Evolutionary conservation across 2,888 invertebrate genomes (phyloP).

Genomic region (Bellardia pandia): DNA sequence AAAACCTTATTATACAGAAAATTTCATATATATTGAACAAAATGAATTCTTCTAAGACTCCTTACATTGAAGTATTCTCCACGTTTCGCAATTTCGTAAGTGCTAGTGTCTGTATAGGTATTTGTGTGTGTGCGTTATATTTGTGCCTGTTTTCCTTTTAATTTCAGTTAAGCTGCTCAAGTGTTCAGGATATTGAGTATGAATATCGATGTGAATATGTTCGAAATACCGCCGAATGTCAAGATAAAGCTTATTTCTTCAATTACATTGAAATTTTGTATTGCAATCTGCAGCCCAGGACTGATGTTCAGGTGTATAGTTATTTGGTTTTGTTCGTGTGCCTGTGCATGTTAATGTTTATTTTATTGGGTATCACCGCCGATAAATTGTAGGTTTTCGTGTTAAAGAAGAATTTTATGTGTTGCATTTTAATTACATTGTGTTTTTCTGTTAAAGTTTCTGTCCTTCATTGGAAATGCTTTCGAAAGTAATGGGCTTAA

Average conservation of each 20-base stretch:
- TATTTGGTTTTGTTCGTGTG: slow-evolving; percentile 69
- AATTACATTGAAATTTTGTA: slow-evolving; percentile 83
- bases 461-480: slow-evolving; percentile 85
- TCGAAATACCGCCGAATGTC: slow-evolving; percentile 79
- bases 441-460: slow-evolving; percentile 81
- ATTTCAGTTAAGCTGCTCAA: slow-evolving; percentile 72
- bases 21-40: not conserved
- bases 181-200: slow-evolving; percentile 70
- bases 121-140: not conserved
- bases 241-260: slow-evolving; percentile 77
- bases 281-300: slow-evolving; percentile 79
- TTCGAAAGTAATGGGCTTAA: slow-evolving; percentile 84
- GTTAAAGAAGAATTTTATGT: not conserved
- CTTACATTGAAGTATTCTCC: slow-evolving; percentile 54
- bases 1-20: not conserved
- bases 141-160: not conserved
- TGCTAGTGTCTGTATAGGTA: not conserved
- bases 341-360: slow-evolving; percentile 84
- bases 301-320: slow-evolving; percentile 63
- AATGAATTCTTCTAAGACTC: not conserved
- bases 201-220: slow-evolving; percentile 83
- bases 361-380: slow-evolving; percentile 85
- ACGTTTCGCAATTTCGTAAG: slow-evolving; percentile 66
- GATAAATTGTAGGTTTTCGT: slow-evolving; percentile 85
- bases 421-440: not conserved